Evolutionary conservation across 2,888 invertebrate genomes (phyloP).

Genomic region (Caenorhabditis sp.): DNA sequence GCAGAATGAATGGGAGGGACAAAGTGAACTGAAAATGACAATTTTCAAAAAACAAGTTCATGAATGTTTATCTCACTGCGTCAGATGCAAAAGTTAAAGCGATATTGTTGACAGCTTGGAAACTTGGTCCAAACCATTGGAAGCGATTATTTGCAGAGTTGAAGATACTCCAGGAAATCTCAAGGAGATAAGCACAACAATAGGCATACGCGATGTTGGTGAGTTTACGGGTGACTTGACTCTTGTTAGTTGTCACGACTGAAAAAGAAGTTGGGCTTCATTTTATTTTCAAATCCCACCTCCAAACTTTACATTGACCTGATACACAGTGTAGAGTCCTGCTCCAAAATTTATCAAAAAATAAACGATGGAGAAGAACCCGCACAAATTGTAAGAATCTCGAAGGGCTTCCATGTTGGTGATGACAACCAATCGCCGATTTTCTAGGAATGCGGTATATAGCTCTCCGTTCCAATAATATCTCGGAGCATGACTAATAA

Average conservation of each 20-base stretch:
- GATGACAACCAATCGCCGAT: neutral
- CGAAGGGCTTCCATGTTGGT: neutral
- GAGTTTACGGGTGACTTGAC: neutral
- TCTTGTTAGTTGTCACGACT: neutral
- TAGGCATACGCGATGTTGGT: conserved; percentile 7
- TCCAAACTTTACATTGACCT: neutral
- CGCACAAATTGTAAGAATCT: conserved; percentile 2
- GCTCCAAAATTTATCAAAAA: neutral
- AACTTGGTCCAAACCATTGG: neutral
- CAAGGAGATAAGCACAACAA: neutral
- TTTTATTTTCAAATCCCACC: neutral
- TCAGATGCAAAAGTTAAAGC: conserved; percentile 15
- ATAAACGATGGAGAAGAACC: conserved; percentile 8
- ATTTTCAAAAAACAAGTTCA: neutral
- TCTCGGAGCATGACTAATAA: conserved; percentile 2
- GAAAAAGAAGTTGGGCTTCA: no score
- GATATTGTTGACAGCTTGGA: neutral
- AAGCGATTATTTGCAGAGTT: conserved; percentile 4
- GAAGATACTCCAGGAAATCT: conserved; percentile 5
- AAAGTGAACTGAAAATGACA: conserved; percentile 18
- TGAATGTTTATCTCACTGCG: neutral
- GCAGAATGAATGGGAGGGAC: conserved; percentile 15
- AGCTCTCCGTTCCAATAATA: conserved; percentile 1
- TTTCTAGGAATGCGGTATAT: neutral
- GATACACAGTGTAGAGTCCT: neutral